Evolutionary conservation across 2,113 vertebrate genomes (phyloP), one percentile per base, ranked within the genome.

Genomic region (Todiramphus chloris): DNA sequence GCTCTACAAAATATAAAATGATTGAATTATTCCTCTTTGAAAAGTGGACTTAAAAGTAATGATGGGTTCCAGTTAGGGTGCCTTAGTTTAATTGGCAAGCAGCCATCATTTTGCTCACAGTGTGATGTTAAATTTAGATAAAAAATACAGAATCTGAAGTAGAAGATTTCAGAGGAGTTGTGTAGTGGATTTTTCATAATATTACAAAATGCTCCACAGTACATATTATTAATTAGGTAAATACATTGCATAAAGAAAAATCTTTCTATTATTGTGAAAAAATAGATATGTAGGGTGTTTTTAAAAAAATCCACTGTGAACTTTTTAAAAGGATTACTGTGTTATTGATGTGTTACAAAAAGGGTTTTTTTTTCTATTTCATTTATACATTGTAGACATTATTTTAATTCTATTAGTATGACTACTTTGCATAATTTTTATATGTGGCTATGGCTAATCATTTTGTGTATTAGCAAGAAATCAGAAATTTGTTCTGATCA

Each of bases 111-210:
- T 85, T 64, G 25, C 63, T 67, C 66, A 58, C 69, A 80, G 35
- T 58, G 19, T 87, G 83, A 64, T 94, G 68, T 91, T 86, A 91
- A 83, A 94, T 92, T 95, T 95, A 72, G 93, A 55, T 44, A 81
- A 84, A 82, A 86, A 85, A 73, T 44, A 67, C 5, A 48, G 77
- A 82, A 59, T 77, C n/a, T 33, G 76, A 4, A 58, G 16, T 67
- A 55, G 23, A 90, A 51, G 18, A 83, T 95, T 89, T 92, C 77
- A 84, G 83, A 83, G 43, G 50, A 91, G 78, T 72, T 94, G 33
- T 74, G n/a, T 93, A 39, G 55, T 83, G 17, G 11, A 44, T 67
- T 94, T 82, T 92, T 96, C 60, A 39, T 43, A 78, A 68, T 39
- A 23, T 69, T 17, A 75, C 55, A 55, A 68, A 72, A 81, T 97